Evolutionary conservation across 2,888 invertebrate genomes (phyloP), one percentile per base, ranked within the genome.

Genomic region (Stegophylla sp.): DNA sequence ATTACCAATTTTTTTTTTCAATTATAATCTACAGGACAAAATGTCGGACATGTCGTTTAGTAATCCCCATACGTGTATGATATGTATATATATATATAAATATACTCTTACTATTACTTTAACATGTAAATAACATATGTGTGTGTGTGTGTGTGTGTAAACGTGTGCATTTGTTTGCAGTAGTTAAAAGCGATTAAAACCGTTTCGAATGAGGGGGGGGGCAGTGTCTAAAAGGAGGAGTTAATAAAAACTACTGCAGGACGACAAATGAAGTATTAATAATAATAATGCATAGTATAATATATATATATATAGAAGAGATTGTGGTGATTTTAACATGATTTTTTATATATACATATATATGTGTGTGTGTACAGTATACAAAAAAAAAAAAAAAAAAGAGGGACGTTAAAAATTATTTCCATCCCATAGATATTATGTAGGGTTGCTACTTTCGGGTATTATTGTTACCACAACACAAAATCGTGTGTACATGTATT

Each of bases 271-370:
- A 10, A 53, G n/a, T 53, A 20, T 34, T 51, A 51, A 48, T 17
- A 23, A 72, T 69, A 20, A 71, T n/a, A n/a, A n/a, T 67, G 23
- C 43, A 28, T n/a, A n/a, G n/a, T n/a, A 20, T 20, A 23, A n/a
- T n/a, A n/a, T n/a, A n/a, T n/a, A 71, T 53, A 51, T 53, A 26
- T 26, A 20, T 34, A 53, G 7, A n/a, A 15, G 13, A 63, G 48
- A 61, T 56, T 48, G n/a, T n/a, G 48, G 59, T 48, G 15, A 51
- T 63, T 74, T 63, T 17, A 74, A 74, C 74, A 63, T 10, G 20
- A 12, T 51, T 63, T 48, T 28, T 61, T 9, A n/a, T 5, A 3
- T 56, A 23, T 17, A 53, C 34, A 13, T 56, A n/a, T 9, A 23
- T 74, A 43, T 66, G 41, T 41, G 34, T 17, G 10, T 43, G 10